Percentiles rank a stretch among this genome's conserved stretches.
Evolutionary conservation across 2,113 vertebrate species (phyloP).

Genomic region (Pelecanoides urinatrix): DNA sequence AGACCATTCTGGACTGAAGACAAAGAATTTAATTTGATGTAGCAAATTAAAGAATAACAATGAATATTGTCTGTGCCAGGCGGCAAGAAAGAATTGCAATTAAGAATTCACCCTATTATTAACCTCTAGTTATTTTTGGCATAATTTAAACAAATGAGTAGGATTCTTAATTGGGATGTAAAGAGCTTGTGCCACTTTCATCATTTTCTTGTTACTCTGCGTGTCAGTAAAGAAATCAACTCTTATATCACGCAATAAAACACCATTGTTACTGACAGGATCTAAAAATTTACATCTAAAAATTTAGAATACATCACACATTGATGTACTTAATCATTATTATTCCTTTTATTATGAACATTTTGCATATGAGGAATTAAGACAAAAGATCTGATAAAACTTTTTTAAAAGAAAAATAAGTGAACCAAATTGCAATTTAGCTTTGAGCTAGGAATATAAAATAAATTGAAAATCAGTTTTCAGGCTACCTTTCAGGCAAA

Average conservation of each 20-base stretch:
- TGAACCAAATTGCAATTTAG: not conserved
- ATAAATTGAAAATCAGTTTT: not conserved
- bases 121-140: conserved; percentile 51
- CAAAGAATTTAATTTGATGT: conserved; percentile 55
- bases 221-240: not conserved
- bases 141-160: conserved; percentile 35
- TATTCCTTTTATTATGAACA: not conserved
- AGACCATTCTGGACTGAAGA: conserved; percentile 28
- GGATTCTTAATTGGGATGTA: not conserved
- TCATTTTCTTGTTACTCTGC: not conserved
- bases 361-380: not conserved
- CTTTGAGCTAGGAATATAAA: not conserved
- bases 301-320: not conserved
- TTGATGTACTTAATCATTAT: not conserved
- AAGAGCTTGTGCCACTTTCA: not conserved
- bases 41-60: conserved; percentile 66
- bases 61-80: conserved; percentile 38
- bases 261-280: not conserved
- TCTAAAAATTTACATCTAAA: not conserved
- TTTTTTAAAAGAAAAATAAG: not conserved
- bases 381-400: not conserved
- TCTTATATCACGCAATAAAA: not conserved
- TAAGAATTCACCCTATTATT: conserved; percentile 53
- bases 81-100: conserved; percentile 48
- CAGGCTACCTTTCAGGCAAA: not conserved